A percentile compares a stretch with the other conserved stretches of the same genome.
phyloP scores from a whole-genome alignment of 2,797 vertebrate species.

The Knipowitschia caucasica region DNA sequence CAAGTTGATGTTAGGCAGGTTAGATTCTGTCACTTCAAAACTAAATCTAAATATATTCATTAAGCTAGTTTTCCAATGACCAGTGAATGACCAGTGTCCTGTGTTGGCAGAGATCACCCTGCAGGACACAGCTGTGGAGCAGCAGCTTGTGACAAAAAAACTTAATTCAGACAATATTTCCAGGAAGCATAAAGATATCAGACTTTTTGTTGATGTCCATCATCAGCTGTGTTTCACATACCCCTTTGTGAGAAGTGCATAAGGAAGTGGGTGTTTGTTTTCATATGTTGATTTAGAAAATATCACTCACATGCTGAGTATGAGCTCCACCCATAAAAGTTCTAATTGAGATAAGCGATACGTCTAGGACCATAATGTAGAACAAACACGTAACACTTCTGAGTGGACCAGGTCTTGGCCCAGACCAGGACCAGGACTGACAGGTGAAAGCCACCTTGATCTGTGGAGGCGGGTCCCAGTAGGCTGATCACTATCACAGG shows the following conservation, averaged over 20 bases:
- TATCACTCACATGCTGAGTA: neutral
- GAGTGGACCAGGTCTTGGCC: constrained; percentile 35
- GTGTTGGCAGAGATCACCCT: constrained; percentile 56
- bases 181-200: constrained; percentile 51
- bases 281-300: neutral
- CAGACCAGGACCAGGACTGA: constrained; percentile 60
- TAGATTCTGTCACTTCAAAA: constrained; percentile 25
- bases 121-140: constrained; percentile 60
- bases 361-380: too few species aligned
- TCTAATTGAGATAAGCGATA: too few species aligned
- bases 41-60: constrained; percentile 34
- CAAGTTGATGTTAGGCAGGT: too few species aligned
- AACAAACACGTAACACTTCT: too few species aligned
- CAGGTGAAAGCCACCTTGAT: constrained; percentile 66
- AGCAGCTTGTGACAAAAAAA: constrained; percentile 54
- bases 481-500: constrained; percentile 69
- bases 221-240: constrained; percentile 53
- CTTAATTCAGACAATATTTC: constrained; percentile 58
- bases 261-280: neutral
- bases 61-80: constrained; percentile 39
- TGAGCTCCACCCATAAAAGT: neutral
- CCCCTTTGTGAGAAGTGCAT: constrained; percentile 5
- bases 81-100: constrained; percentile 28
- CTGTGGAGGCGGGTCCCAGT: constrained; percentile 59
- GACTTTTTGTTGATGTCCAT: constrained; percentile 57